These are phyloP conservation scores for Helostoma temminkii DNA, from an alignment of 2,797 vertebrate genomes.

Conservation along the genomic window DNA sequence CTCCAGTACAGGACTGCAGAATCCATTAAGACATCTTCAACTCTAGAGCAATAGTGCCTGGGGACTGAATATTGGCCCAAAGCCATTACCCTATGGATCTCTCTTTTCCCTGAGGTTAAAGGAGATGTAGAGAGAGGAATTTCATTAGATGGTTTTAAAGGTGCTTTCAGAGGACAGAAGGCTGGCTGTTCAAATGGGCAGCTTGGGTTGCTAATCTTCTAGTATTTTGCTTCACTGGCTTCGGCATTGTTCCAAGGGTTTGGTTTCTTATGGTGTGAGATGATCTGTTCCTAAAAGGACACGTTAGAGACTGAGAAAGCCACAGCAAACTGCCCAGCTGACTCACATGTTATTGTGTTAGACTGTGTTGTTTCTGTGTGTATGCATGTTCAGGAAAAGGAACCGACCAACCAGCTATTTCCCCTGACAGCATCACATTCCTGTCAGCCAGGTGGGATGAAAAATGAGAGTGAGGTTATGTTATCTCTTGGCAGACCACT, in stretches of 20 bases:
- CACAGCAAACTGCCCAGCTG: conserved; percentile 12
- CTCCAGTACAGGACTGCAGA: conserved; percentile 5
- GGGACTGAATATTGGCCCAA: conserved; percentile 17
- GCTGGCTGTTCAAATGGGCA: conserved; percentile 43
- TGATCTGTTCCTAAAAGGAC: conserved; percentile 38
- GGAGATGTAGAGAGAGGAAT: conserved; percentile 28
- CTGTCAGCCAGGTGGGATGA: conserved; percentile 43
- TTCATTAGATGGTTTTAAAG: conserved; percentile 56
- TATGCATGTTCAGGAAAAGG: conserved; percentile 17
- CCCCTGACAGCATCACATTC: conserved; percentile 45
- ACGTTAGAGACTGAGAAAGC: conserved; percentile 34
- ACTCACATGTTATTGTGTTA: conserved; percentile 3
- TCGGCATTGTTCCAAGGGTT: conserved; percentile 41
- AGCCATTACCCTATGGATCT: conserved; percentile 23
- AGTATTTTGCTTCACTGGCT: conserved; percentile 50
- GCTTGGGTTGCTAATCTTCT: conserved; percentile 59
- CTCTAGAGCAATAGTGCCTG: conserved; percentile 7
- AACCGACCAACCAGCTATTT: conserved; percentile 34
- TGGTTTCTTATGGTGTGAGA: conserved; percentile 41
- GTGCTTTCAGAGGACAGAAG: conserved; percentile 51
- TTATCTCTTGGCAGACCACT: conserved; percentile 39
- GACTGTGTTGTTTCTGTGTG: conserved; percentile 8
- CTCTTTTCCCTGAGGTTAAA: conserved; percentile 25
- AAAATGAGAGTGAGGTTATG: conserved; percentile 64
- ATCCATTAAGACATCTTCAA: conserved; percentile 44